Percentiles rank a stretch among this genome's conserved stretches.
Conservation (phyloP, 2,113 vertebrate genomes). For the Macrotis lagotis region DNA sequence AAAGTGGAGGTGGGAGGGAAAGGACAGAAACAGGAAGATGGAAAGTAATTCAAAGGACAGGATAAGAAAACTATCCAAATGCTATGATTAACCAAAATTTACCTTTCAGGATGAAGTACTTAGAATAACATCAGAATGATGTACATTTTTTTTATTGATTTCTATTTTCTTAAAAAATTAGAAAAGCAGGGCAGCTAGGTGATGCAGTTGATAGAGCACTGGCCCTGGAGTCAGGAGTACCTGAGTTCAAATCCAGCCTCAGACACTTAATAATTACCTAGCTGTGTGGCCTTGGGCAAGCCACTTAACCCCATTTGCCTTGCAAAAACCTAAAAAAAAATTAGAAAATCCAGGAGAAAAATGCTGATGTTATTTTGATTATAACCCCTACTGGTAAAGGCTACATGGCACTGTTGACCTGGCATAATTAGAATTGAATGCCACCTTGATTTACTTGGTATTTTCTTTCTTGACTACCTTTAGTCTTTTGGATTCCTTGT, state of each 20-base stretch:
- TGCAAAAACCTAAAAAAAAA: no score
- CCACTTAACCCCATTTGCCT: no score
- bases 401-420: slow-evolving; percentile 69
- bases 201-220: no score
- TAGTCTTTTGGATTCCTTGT: slow-evolving; percentile 24
- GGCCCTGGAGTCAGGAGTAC: no score
- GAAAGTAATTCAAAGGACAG: not conserved
- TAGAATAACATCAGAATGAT: slow-evolving; percentile 81
- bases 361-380: slow-evolving; percentile 83
- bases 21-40: not conserved
- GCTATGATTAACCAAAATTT: slow-evolving; percentile 83
- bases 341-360: slow-evolving; percentile 64
- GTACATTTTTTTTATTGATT: slow-evolving; percentile 60
- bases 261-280: no score
- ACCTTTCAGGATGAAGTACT: slow-evolving; percentile 76
- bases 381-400: slow-evolving; percentile 72
- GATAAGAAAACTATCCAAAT: slow-evolving; percentile 27
- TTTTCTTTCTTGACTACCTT: slow-evolving; percentile 46
- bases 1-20: not conserved
- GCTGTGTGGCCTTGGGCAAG: no score
- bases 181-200: no score
- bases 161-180: slow-evolving; percentile 78
- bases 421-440: slow-evolving; percentile 73
- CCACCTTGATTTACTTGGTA: slow-evolving; percentile 65
- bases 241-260: no score